Base-by-base conservation (phyloP, 2,113 vertebrate genomes). In the Melanostigma gelatinosum region DNA sequence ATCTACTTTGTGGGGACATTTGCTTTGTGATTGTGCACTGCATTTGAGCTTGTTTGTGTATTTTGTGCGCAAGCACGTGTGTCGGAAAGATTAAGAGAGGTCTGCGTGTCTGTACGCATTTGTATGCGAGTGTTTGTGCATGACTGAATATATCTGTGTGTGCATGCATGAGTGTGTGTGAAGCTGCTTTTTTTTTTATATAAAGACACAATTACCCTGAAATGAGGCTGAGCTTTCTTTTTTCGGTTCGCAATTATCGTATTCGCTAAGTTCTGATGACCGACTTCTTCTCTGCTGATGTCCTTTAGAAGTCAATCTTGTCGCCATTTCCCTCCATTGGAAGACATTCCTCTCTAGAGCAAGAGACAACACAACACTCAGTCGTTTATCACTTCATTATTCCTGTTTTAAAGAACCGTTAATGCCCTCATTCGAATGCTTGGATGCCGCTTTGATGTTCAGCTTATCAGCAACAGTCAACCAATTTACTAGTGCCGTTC, bases 1-100 rank as follows among this genome's bases (percentile, higher is more conserved):
- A 93, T 91, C 90, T 85, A 91, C 90, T 92, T 90, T 90, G 85
- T 74, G 65, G 12, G 80, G 85, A 88, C 85, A 48, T 85, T 88
- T 76, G 77, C 84, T 90, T 88, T 86, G 85, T 85, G 77, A 71
- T 58, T 84, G 79, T 73, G 77, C 73, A 20, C 63, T 42, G 74
- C 81, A 20, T 83, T 71, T 84, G 74, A 57, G 79, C 72, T 76
- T 64, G 69, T 75, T 81, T 88, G 69, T 86, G 73, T 84, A 38
- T 83, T 80, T 78, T 54, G 36, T 15, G 57, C 48, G 13, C 46
- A 55, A 67, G 61, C 32, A 3, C 24, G 80, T 69, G 71, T 48
- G 57, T 80, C 64, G 42, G n/a, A 79, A 79, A 86, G 85, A 89
- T 91, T 89, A 80, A 74, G 52, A 85, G 80, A 42, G 24, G 58